These are phyloP conservation scores for Muscidifurax raptorellus DNA, from an alignment of 1,140 invertebrate species.

Conservation along the genomic window DNA sequence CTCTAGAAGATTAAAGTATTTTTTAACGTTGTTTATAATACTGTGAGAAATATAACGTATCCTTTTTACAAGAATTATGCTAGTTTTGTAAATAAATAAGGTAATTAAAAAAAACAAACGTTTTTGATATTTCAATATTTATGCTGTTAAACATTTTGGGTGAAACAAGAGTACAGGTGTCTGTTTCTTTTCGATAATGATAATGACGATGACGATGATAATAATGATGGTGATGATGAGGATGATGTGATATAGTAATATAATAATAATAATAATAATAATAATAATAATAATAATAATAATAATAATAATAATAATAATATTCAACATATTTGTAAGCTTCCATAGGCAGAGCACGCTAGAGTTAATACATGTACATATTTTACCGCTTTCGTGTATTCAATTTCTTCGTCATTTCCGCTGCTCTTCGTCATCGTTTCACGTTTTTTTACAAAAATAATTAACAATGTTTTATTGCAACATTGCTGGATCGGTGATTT, in stretches of 20 bases:
- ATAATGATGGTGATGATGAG: constrained; percentile 58
- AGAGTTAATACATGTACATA: constrained; percentile 71
- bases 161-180: constrained; percentile 70
- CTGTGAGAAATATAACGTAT: neutral
- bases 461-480: constrained; percentile 70
- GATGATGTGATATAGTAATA: constrained; percentile 53
- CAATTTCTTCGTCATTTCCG: constrained; percentile 53
- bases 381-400: constrained; percentile 52
- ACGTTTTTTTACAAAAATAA: constrained; percentile 72
- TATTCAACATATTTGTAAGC: constrained; percentile 71
- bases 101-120: constrained; percentile 53
- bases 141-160: constrained; percentile 66
- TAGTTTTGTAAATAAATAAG: constrained; percentile 51
- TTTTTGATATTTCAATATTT: constrained; percentile 63
- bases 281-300: constrained; percentile 59
- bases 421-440: constrained; percentile 35
- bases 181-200: constrained; percentile 60
- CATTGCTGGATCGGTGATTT: constrained; percentile 67
- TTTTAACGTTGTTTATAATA: neutral
- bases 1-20: neutral
- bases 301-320: constrained; percentile 67
- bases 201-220: constrained; percentile 55
- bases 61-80: neutral
- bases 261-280: constrained; percentile 62
- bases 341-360: constrained; percentile 69